phyloP scores from a whole-genome alignment of 2,888 invertebrate genomes.

The Polyommatus iphigenia region DNA sequence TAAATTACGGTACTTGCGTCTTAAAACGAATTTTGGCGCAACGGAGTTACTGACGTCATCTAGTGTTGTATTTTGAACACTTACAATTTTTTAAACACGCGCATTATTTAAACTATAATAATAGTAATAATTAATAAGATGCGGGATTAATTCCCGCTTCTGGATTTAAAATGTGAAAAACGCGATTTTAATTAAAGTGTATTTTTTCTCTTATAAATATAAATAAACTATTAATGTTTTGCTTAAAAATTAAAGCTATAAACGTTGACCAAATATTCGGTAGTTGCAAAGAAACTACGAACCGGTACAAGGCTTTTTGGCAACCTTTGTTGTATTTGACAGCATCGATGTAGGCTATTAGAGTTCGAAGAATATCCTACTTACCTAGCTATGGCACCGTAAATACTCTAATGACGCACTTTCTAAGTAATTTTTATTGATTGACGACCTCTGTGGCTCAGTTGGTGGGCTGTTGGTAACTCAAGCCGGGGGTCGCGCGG shows the following conservation, averaged over 20 bases:
- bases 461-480: no score
- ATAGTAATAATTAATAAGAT: no score
- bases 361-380: neutral
- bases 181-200: neutral
- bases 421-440: neutral
- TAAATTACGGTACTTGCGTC: no score
- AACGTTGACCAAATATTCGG: neutral
- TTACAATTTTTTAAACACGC: no score
- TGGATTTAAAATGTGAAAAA: no score
- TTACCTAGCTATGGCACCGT: neutral
- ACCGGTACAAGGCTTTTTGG: constrained; percentile 5
- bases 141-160: no score
- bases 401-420: neutral
- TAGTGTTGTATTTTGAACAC: no score
- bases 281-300: constrained; percentile 10
- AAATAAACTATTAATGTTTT: neutral
- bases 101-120: no score
- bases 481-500: no score
- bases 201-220: neutral
- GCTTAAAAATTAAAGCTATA: neutral
- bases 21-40: no score
- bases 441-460: no score
- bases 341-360: constrained; percentile 3
- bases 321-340: constrained; percentile 28
- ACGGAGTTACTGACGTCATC: no score